Evolutionary conservation across 1,140 invertebrate species (phyloP).

Genomic region (Drosophila guanche): DNA sequence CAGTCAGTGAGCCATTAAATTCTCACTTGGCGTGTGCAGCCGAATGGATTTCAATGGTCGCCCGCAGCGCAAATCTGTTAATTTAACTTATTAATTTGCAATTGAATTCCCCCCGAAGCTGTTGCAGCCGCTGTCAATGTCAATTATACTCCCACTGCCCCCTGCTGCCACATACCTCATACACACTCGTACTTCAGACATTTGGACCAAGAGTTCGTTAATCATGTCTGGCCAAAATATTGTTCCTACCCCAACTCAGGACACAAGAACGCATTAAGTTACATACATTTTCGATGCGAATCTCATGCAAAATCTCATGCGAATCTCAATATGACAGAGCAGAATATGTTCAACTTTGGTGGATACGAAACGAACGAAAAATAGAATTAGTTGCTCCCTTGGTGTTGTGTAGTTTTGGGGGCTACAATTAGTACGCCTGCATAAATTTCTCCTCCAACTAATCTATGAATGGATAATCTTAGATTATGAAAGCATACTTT

Average conservation of each 20-base stretch:
- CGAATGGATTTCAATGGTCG: conserved; percentile 25
- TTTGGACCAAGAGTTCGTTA: conserved; percentile 13
- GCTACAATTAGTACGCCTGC: no score
- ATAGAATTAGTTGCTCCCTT: no score
- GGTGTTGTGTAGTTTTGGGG: no score
- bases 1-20: conserved; percentile 45
- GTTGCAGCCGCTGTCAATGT: conserved; percentile 38
- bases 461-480: no score
- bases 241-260: conserved; percentile 11
- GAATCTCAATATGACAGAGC: background rate
- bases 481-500: no score
- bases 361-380: no score
- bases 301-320: background rate
- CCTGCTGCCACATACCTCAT: conserved; percentile 10
- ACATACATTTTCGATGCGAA: conserved; percentile 13
- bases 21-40: conserved; percentile 34
- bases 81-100: conserved; percentile 73
- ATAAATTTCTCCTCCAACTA: no score
- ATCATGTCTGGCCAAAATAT: conserved; percentile 22
- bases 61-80: conserved; percentile 49
- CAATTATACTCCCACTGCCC: conserved; percentile 28
- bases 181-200: background rate
- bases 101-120: conserved; percentile 48
- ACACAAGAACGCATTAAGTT: conserved; percentile 19
- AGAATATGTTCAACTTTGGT: no score